Conservation (phyloP, 2,888 invertebrate genomes). For the Zaprionus bogoriensis region DNA sequence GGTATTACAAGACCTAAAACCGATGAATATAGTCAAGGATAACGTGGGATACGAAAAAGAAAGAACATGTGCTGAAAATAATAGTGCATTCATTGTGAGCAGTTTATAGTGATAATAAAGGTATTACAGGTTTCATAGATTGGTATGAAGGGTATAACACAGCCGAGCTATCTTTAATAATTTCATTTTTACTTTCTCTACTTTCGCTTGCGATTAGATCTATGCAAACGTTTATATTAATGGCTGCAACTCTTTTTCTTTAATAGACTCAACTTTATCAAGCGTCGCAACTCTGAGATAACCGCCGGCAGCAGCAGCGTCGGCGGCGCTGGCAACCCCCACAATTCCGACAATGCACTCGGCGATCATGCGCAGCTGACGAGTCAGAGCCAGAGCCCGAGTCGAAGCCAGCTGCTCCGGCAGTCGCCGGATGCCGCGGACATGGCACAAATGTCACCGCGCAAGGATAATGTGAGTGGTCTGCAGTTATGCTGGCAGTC, state of each 20-base stretch:
- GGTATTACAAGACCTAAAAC: too few species aligned
- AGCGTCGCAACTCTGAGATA: slow-evolving; percentile 82
- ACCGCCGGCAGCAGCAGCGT: slow-evolving; percentile 68
- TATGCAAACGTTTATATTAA: not conserved
- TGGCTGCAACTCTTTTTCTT: not conserved
- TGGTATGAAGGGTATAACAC: too few species aligned
- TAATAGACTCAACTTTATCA: slow-evolving; percentile 82
- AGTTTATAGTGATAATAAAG: too few species aligned
- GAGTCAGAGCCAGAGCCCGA: slow-evolving; percentile 57
- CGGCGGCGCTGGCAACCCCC: slow-evolving; percentile 64
- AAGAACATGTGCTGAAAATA: too few species aligned
- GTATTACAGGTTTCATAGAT: too few species aligned
- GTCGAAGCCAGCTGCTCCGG: slow-evolving; percentile 67
- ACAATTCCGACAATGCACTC: slow-evolving; percentile 81
- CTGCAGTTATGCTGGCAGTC: not conserved
- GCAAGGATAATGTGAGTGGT: slow-evolving; percentile 82
- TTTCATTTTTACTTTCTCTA: too few species aligned
- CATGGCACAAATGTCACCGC: slow-evolving; percentile 79
- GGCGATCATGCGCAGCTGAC: slow-evolving; percentile 79
- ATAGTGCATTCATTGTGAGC: too few species aligned
- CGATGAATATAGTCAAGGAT: too few species aligned
- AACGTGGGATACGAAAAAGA: too few species aligned
- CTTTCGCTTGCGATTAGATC: too few species aligned
- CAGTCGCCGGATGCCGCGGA: slow-evolving; percentile 58
- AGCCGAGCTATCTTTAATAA: too few species aligned